These are phyloP conservation scores for Volucella bombylans DNA, from an alignment of 2,888 invertebrate species.

Conservation along the genomic window DNA sequence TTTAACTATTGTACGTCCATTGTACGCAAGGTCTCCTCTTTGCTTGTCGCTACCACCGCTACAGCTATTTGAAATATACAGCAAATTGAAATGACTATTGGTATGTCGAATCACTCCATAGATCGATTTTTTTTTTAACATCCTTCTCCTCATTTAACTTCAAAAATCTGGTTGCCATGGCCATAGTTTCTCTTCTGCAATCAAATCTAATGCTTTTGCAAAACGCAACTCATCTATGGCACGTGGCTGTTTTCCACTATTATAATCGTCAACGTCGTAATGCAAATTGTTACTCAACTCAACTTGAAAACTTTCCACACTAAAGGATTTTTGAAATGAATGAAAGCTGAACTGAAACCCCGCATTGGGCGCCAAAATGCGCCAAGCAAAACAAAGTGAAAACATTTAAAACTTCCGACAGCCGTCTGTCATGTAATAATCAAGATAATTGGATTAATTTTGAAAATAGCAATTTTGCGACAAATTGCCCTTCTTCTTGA, in stretches of 20 bases:
- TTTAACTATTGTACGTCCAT: too few species aligned
- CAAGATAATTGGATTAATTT: slow-evolving; percentile 71
- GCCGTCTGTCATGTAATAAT: slow-evolving; percentile 68
- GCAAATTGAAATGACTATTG: too few species aligned
- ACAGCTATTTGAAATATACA: too few species aligned
- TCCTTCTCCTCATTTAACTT: too few species aligned
- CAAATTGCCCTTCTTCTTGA: slow-evolving; percentile 60
- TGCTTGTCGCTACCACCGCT: too few species aligned
- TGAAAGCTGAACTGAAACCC: background rate
- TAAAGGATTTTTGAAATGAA: slow-evolving; percentile 11
- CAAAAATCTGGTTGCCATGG: too few species aligned
- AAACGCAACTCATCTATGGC: background rate
- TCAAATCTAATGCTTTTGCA: too few species aligned
- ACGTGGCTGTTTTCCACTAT: background rate
- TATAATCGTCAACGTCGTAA: slow-evolving; percentile 21
- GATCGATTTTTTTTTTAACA: too few species aligned
- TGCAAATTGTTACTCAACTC: slow-evolving; percentile 41
- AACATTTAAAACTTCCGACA: slow-evolving; percentile 60
- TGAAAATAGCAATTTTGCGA: slow-evolving; percentile 64
- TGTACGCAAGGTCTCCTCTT: too few species aligned
- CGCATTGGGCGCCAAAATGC: background rate
- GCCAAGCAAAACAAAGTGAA: background rate
- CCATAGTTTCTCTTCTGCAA: too few species aligned
- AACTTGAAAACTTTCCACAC: slow-evolving; percentile 28
- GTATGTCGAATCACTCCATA: too few species aligned